Percentiles rank a stretch among this genome's conserved stretches.
phyloP scores from a whole-genome alignment of 2,888 invertebrate genomes.

The Dicyrtoma fusca region DNA sequence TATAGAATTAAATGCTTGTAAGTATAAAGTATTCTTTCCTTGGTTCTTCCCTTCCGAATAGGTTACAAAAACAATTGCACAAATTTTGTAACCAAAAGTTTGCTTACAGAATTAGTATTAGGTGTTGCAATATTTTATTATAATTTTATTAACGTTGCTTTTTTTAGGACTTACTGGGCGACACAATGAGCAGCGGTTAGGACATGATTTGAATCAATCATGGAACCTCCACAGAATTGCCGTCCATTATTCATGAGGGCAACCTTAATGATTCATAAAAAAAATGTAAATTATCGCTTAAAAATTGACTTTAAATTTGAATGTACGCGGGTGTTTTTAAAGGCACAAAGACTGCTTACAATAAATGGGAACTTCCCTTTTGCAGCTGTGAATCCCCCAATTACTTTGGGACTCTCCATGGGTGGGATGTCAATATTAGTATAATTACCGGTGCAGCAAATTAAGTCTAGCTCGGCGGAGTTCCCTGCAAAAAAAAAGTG shows the following conservation, averaged over 20 bases:
- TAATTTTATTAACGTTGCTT: too few species aligned
- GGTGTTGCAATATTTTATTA: too few species aligned
- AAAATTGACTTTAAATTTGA: neutral
- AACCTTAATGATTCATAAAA: conserved; percentile 51
- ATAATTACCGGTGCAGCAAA: conserved; percentile 19
- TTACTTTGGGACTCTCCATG: neutral
- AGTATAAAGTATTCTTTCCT: too few species aligned
- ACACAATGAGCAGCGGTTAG: conserved; percentile 58
- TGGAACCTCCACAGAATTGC: conserved; percentile 57
- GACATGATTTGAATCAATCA: conserved; percentile 55
- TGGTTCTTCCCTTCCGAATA: too few species aligned
- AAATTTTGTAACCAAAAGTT: too few species aligned
- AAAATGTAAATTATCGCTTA: conserved; percentile 55
- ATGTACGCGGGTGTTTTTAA: neutral
- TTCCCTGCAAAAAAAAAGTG: neutral
- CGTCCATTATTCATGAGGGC: conserved; percentile 54
- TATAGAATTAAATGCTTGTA: too few species aligned
- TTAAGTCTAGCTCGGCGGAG: neutral
- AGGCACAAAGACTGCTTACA: conserved; percentile 42
- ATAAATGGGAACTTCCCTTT: conserved; percentile 56
- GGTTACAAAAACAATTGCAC: too few species aligned
- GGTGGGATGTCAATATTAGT: conserved; percentile 24
- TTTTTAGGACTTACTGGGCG: conserved; percentile 51
- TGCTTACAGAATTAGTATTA: too few species aligned
- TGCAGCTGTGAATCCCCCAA: conserved; percentile 45